Evolutionary conservation across 2,888 invertebrate species (phyloP).

Genomic region (Pristionchus arcanus): DNA sequence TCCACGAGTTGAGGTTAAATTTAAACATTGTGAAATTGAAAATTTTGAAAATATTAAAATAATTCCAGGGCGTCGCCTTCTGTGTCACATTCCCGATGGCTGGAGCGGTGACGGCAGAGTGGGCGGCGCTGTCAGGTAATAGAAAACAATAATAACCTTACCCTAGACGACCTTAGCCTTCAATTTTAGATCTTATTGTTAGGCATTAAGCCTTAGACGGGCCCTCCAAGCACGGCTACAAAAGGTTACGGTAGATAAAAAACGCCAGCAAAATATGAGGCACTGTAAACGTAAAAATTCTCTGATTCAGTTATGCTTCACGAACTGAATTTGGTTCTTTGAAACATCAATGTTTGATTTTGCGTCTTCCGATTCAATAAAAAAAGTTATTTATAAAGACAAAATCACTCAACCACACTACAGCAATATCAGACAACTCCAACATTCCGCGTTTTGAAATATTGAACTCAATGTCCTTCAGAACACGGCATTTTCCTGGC

Average conservation of each 20-base stretch:
- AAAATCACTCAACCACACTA: too few species aligned
- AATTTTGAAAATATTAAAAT: not conserved
- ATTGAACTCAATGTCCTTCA: not conserved
- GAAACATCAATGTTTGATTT: too few species aligned
- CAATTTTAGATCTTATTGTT: too few species aligned
- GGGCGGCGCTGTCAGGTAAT: slow-evolving; percentile 59
- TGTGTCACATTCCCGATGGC: slow-evolving; percentile 63
- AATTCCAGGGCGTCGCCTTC: slow-evolving; percentile 61
- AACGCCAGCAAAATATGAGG: not conserved
- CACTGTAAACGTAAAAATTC: not conserved
- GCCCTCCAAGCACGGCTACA: too few species aligned
- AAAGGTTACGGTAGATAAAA: too few species aligned
- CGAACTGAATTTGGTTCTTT: not conserved
- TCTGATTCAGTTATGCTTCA: not conserved
- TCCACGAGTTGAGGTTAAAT: not conserved
- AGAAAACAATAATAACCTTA: too few species aligned
- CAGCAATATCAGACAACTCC: too few species aligned
- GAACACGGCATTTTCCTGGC: slow-evolving; percentile 66
- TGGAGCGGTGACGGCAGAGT: slow-evolving; percentile 62
- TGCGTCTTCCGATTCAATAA: too few species aligned
- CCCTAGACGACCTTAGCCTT: too few species aligned
- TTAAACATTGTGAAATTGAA: not conserved
- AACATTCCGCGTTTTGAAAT: too few species aligned
- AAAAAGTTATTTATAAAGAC: too few species aligned
- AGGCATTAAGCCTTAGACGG: too few species aligned